Percentiles rank a stretch among this genome's conserved stretches.
These are phyloP conservation scores for Stomatorhinus walkeri DNA, from an alignment of 2,797 vertebrate species.

Conservation along the genomic window DNA sequence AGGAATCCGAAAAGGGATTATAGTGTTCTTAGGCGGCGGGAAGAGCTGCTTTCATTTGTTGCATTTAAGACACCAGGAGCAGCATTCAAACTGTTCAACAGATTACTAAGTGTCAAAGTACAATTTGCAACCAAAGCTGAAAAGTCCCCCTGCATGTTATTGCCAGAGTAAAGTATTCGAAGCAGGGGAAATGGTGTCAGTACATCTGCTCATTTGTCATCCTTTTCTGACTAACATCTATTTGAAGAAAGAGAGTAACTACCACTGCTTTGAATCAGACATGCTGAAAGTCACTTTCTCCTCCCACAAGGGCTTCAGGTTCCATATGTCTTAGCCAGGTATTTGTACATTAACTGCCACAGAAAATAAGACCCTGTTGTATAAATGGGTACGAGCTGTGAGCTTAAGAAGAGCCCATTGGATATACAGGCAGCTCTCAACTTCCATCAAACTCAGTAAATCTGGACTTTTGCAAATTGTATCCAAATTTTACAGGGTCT, in stretches of 20 bases:
- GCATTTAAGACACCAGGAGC: background rate
- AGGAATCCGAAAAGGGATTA: conserved; percentile 4
- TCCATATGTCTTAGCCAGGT: background rate
- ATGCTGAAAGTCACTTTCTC: background rate
- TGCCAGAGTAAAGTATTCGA: background rate
- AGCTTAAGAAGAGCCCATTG: background rate
- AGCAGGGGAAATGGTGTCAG: conserved; percentile 1
- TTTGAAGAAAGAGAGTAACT: background rate
- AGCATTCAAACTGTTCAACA: conserved; percentile 6
- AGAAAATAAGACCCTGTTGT: background rate
- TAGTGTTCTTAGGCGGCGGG: background rate
- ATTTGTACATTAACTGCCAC: background rate
- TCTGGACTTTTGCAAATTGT: background rate
- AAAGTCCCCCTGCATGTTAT: background rate
- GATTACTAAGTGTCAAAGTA: conserved; percentile 7
- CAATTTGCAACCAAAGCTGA: background rate
- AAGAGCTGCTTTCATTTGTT: background rate
- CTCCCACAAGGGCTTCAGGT: background rate
- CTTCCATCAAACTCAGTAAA: background rate
- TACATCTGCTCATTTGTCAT: background rate
- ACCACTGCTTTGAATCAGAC: background rate
- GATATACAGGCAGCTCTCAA: background rate
- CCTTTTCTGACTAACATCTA: background rate
- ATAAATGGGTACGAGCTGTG: background rate
- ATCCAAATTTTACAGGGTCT: background rate